Conservation (phyloP, 2,888 invertebrate genomes). For the Orthosia gracilis region DNA sequence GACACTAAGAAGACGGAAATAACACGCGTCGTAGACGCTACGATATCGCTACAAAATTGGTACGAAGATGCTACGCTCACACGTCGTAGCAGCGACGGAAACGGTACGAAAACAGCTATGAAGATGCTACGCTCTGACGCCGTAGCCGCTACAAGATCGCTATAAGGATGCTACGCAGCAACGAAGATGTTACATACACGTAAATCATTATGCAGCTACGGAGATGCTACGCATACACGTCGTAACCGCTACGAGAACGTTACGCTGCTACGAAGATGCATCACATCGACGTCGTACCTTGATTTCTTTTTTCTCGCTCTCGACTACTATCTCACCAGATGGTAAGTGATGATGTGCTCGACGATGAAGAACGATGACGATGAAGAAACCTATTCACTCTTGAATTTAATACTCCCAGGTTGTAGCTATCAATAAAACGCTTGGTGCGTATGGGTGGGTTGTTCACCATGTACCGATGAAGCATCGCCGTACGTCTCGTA, state of each 20-base stretch:
- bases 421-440: background rate
- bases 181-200: background rate
- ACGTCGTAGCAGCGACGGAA: background rate
- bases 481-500: too few species aligned
- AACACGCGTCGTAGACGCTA: background rate
- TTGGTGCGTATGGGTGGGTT: too few species aligned
- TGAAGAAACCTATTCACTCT: too few species aligned
- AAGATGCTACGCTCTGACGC: background rate
- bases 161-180: background rate
- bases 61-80: background rate
- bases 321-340: too few species aligned
- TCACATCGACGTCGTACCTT: too few species aligned
- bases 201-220: background rate
- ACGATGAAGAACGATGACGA: too few species aligned
- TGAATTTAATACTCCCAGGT: too few species aligned
- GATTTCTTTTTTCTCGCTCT: too few species aligned
- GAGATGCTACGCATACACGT: background rate
- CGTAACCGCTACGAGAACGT: background rate
- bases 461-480: too few species aligned
- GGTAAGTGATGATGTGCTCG: too few species aligned
- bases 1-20: too few species aligned
- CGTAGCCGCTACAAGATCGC: background rate
- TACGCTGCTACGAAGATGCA: slow-evolving; percentile 3
- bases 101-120: too few species aligned
- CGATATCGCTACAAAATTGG: background rate